A percentile compares a stretch with the other conserved stretches of the same genome.
Conservation (phyloP, 2,888 invertebrate species). For the Stratiomys singularior region DNA sequence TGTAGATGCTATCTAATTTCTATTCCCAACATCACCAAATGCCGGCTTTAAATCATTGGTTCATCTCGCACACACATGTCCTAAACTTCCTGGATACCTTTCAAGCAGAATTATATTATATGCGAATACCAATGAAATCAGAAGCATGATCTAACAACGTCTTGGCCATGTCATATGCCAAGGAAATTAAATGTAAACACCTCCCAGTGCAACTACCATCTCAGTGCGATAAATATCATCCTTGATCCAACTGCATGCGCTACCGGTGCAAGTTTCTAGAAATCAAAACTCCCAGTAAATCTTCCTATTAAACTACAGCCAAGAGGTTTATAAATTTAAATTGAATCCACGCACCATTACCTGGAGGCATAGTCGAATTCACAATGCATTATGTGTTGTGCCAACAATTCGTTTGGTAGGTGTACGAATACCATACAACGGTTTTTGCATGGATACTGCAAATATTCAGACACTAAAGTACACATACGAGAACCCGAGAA, state of each 20-base stretch:
- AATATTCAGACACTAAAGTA: too few species aligned
- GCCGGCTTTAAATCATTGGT: too few species aligned
- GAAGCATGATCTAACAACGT: not conserved
- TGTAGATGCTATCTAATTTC: too few species aligned
- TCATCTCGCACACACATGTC: not conserved
- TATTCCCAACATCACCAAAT: too few species aligned
- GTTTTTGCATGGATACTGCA: too few species aligned
- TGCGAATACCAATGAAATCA: not conserved
- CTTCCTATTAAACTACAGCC: not conserved
- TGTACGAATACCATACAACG: too few species aligned
- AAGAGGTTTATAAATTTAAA: slow-evolving; percentile 27
- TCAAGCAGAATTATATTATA: not conserved
- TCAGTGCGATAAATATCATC: too few species aligned
- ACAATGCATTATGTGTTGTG: slow-evolving; percentile 2
- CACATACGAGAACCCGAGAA: too few species aligned
- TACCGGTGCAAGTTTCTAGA: not conserved
- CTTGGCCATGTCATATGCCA: slow-evolving; percentile 30
- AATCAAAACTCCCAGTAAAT: not conserved
- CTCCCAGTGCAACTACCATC: not conserved
- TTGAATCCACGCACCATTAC: slow-evolving; percentile 7
- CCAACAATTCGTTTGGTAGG: not conserved
- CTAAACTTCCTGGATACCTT: not conserved
- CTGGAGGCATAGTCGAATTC: not conserved
- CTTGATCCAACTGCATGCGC: not conserved
- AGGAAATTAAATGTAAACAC: slow-evolving; percentile 41